A percentile compares a stretch with the other conserved stretches of the same genome.
phyloP scores from a whole-genome alignment of 1,140 invertebrate genomes.

The Tetramorium simillimum region DNA sequence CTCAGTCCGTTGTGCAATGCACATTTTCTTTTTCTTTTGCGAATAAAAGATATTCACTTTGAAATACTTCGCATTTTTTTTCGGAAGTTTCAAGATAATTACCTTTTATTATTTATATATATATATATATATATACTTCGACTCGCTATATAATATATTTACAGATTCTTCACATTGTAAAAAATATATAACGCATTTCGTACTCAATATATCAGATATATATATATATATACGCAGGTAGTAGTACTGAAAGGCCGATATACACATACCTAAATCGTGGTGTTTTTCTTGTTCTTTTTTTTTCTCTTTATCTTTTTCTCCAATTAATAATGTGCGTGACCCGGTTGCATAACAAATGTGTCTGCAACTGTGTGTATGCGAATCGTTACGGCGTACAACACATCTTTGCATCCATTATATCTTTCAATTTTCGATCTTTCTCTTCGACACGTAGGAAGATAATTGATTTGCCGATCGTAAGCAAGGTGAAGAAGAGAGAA shows the following conservation, averaged over 20 bases:
- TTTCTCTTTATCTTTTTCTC: constrained; percentile 42
- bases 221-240: constrained; percentile 80
- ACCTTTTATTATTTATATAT: constrained; percentile 72
- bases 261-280: constrained; percentile 81
- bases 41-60: constrained; percentile 68
- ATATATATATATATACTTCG: constrained; percentile 82
- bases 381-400: constrained; percentile 18
- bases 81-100: constrained; percentile 71
- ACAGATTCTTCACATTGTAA: constrained; percentile 85
- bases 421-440: neutral
- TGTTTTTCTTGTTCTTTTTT: constrained; percentile 75
- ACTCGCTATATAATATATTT: constrained; percentile 82
- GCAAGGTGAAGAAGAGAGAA: constrained; percentile 57
- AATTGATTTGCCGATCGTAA: constrained; percentile 21
- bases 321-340: constrained; percentile 40
- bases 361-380: constrained; percentile 43
- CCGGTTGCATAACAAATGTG: constrained; percentile 38
- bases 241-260: constrained; percentile 85
- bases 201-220: constrained; percentile 82
- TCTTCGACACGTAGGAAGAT: constrained; percentile 46
- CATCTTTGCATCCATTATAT: neutral
- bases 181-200: constrained; percentile 85
- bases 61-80: constrained; percentile 49
- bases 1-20: constrained; percentile 66
- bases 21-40: constrained; percentile 78